These are phyloP conservation scores for Thalpophila matura DNA, from an alignment of 2,888 invertebrate genomes.

Conservation along the genomic window DNA sequence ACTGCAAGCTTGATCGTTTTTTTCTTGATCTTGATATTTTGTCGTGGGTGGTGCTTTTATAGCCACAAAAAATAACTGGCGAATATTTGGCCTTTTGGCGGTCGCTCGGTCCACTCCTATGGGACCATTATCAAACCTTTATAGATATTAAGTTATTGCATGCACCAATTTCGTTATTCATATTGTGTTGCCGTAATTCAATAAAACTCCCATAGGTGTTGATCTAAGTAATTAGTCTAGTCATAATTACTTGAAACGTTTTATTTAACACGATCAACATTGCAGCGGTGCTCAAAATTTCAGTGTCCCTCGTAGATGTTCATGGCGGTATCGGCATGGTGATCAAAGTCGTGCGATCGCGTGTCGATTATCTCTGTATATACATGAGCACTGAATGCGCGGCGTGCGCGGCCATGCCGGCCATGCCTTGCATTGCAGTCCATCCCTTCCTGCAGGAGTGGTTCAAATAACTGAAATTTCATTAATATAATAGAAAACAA, in stretches of 20 bases:
- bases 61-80: too few relatives aligned
- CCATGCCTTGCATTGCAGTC: neutral
- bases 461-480: slow-evolving; percentile 1
- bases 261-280: slow-evolving; percentile 21
- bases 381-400: slow-evolving; percentile 72
- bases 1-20: neutral
- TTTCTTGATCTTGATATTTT: too few relatives aligned
- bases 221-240: slow-evolving; percentile 5
- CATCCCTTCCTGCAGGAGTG: neutral
- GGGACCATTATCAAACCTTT: slow-evolving; percentile 1
- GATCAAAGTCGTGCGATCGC: slow-evolving; percentile 60
- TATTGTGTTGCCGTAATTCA: neutral
- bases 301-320: slow-evolving; percentile 69
- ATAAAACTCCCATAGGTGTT: slow-evolving; percentile 7
- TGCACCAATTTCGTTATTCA: slow-evolving; percentile 1
- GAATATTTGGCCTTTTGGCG: neutral
- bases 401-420: slow-evolving; percentile 68
- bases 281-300: slow-evolving; percentile 45
- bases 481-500: neutral
- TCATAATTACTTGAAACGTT: slow-evolving; percentile 4
- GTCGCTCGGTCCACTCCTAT: neutral
- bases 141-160: slow-evolving; percentile 1
- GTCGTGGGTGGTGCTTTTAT: too few relatives aligned
- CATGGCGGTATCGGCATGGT: slow-evolving; percentile 65
- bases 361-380: slow-evolving; percentile 69